Evolutionary conservation across 2,797 vertebrate species (phyloP).

Genomic region (Ispidina lecontei): DNA sequence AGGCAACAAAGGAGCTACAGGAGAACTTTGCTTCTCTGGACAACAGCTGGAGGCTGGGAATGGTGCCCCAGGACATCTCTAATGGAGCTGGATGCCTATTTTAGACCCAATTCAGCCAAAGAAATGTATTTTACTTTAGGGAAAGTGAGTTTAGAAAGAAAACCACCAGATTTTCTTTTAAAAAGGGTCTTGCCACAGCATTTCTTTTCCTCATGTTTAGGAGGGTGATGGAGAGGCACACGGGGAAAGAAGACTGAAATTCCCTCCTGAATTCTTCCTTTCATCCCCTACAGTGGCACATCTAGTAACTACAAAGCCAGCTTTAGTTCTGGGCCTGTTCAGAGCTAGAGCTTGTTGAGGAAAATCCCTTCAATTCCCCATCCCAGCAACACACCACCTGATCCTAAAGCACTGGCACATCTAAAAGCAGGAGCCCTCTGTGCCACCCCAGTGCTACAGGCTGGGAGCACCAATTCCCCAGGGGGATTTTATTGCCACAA

Average conservation of each 20-base stretch:
- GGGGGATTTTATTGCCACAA: background rate
- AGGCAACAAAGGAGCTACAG: background rate
- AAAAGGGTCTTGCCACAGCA: background rate
- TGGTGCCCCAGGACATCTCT: background rate
- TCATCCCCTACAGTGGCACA: background rate
- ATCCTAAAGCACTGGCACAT: background rate
- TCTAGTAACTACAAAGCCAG: background rate
- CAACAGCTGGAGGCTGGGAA: background rate
- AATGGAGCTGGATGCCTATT: background rate
- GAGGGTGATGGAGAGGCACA: background rate
- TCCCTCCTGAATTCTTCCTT: background rate
- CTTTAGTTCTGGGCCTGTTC: background rate
- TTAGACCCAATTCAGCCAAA: background rate
- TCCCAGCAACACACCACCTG: background rate
- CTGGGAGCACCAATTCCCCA: background rate
- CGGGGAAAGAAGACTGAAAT: background rate
- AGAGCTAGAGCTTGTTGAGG: background rate
- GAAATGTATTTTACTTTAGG: background rate
- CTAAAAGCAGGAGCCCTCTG: background rate
- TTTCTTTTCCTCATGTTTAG: background rate
- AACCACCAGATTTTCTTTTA: background rate
- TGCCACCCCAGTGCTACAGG: rapidly evolving
- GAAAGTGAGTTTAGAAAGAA: background rate
- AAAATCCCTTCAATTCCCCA: background rate
- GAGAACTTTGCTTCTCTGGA: background rate